phyloP scores from a whole-genome alignment of 1,140 invertebrate species.

The Babylonia areolata region DNA sequence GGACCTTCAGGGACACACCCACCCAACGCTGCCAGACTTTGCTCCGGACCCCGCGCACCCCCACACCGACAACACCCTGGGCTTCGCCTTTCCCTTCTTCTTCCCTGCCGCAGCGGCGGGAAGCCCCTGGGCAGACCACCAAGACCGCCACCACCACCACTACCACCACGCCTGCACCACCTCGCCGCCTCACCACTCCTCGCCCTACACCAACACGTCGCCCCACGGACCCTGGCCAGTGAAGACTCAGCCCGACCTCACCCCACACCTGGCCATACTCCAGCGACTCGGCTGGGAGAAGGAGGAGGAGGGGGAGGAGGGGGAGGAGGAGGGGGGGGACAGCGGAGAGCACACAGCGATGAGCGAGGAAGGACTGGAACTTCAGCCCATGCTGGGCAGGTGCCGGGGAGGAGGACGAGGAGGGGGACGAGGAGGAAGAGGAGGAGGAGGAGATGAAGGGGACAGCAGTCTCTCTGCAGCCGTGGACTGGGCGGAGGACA shows the following conservation, averaged over 20 bases:
- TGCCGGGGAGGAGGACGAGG: neutral
- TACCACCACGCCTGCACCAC: too few species aligned
- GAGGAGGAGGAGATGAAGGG: neutral
- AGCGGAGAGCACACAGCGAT: neutral
- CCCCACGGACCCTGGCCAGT: neutral
- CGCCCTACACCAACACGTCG: neutral
- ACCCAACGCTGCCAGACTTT: neutral
- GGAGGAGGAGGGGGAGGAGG: neutral
- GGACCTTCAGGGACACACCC: neutral
- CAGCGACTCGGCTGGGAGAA: neutral
- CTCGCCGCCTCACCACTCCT: neutral
- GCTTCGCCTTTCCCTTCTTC: too few species aligned
- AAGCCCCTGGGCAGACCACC: too few species aligned
- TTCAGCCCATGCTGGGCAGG: neutral
- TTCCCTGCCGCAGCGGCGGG: too few species aligned
- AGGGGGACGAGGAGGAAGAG: neutral
- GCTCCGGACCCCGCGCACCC: neutral
- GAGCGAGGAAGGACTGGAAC: neutral
- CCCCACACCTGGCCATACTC: too few species aligned
- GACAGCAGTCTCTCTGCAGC: neutral
- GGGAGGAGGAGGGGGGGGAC: neutral
- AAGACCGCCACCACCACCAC: too few species aligned
- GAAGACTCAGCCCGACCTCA: too few species aligned
- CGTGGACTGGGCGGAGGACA: neutral
- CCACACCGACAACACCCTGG: too few species aligned